These are phyloP conservation scores for Strigamia maritima DNA, from an alignment of 2,888 invertebrate genomes.

Conservation along the genomic window DNA sequence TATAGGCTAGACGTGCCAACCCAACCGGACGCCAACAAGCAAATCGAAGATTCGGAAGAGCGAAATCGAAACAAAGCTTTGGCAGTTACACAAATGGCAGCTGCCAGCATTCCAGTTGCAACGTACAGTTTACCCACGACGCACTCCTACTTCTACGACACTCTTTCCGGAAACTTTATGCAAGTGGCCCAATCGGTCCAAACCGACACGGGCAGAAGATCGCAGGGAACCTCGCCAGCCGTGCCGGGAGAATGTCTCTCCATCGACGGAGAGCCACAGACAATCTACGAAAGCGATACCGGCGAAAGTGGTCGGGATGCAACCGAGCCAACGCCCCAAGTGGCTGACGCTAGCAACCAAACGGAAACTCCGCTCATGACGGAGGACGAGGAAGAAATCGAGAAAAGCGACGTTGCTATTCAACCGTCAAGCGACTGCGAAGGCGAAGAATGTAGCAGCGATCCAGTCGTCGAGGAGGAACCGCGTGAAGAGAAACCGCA, in stretches of 20 bases:
- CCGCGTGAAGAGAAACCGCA: conserved; percentile 41
- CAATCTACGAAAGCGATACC: conserved; percentile 31
- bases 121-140: not conserved
- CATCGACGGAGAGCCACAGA: not conserved
- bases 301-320: conserved; percentile 16
- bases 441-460: conserved; percentile 60
- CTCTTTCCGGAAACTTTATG: conserved; percentile 33
- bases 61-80: not conserved
- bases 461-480: conserved; percentile 54
- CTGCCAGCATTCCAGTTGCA: not conserved
- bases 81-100: not conserved
- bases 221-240: conserved; percentile 42
- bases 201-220: conserved; percentile 38
- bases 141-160: conserved; percentile 10
- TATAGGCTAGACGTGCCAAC: not conserved
- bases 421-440: not conserved
- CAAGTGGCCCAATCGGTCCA: conserved; percentile 39
- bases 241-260: conserved; percentile 38
- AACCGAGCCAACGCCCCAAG: conserved; percentile 29
- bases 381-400: conserved; percentile 59
- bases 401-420: not conserved
- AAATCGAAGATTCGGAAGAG: not conserved
- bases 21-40: not conserved
- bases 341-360: conserved; percentile 72
- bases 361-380: conserved; percentile 70